Evolutionary conservation across 2,113 vertebrate genomes (phyloP).

Genomic region (Hyperopisus bebe): DNA sequence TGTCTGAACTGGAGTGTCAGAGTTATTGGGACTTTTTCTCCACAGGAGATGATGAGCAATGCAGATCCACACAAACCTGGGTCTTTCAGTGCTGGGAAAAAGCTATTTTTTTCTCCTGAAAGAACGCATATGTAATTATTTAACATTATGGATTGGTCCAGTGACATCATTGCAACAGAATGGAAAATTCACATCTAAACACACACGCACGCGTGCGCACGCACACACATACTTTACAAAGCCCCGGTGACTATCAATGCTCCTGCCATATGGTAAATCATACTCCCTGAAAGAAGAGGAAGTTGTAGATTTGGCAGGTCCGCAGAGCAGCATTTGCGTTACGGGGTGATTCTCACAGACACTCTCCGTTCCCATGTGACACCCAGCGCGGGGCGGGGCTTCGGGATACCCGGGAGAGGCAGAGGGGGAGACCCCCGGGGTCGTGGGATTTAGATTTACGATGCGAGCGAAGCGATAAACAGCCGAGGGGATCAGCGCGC

Average conservation of each 20-base stretch:
- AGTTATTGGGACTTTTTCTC: background rate
- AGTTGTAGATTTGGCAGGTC: background rate
- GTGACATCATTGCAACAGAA: background rate
- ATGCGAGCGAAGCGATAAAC: background rate
- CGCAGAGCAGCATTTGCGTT: background rate
- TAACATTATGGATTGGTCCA: background rate
- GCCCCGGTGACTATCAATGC: background rate
- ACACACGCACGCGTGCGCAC: background rate
- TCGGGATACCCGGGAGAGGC: background rate
- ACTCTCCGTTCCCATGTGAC: constrained; percentile 13
- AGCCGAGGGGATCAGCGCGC: background rate
- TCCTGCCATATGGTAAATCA: constrained; percentile 5
- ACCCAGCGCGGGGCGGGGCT: background rate
- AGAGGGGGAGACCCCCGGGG: constrained; percentile 6
- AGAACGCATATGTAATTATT: background rate
- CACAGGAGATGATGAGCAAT: background rate
- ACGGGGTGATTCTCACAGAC: constrained; percentile 4
- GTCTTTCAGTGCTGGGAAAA: background rate
- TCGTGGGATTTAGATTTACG: constrained; percentile 10
- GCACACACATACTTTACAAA: background rate
- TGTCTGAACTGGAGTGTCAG: background rate
- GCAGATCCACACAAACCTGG: background rate
- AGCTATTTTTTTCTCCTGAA: background rate
- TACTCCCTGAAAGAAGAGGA: constrained; percentile 8
- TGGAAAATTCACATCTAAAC: background rate